These are phyloP conservation scores for Protobothrops mucrosquamatus DNA, from an alignment of 2,113 vertebrate species.

Conservation along the genomic window DNA sequence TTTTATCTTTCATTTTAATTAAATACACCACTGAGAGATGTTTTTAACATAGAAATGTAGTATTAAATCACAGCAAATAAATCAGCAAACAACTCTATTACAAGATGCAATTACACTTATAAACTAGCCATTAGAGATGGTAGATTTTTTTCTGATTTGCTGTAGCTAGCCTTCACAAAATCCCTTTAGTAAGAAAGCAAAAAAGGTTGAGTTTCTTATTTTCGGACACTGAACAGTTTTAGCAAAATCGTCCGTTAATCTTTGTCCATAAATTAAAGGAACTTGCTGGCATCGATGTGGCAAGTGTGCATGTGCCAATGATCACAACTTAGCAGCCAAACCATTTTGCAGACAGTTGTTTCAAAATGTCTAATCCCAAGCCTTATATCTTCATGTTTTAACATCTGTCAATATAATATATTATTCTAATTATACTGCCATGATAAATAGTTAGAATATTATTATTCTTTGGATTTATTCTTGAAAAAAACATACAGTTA, in stretches of 20 bases:
- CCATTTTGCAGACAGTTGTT: neutral
- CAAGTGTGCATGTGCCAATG: neutral
- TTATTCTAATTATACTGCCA: neutral
- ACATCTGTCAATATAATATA: neutral
- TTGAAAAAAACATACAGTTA: neutral
- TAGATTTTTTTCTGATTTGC: neutral
- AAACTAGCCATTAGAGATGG: neutral
- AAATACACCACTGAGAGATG: neutral
- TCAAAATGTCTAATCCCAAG: neutral
- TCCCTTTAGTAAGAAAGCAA: neutral
- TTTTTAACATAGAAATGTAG: neutral
- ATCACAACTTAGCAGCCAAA: neutral
- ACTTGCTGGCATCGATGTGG: neutral
- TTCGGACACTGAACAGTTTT: neutral
- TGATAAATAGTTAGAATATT: conserved; percentile 2
- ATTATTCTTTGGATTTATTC: conserved; percentile 6
- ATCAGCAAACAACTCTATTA: neutral
- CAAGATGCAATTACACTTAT: neutral
- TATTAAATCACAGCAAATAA: neutral
- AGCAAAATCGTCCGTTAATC: neutral
- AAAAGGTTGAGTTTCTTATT: neutral
- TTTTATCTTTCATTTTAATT: neutral
- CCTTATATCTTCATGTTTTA: neutral
- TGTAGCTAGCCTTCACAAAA: neutral
- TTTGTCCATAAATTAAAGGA: neutral